phyloP scores from a whole-genome alignment of 1,140 invertebrate genomes.

The Zaprionus davidi region DNA sequence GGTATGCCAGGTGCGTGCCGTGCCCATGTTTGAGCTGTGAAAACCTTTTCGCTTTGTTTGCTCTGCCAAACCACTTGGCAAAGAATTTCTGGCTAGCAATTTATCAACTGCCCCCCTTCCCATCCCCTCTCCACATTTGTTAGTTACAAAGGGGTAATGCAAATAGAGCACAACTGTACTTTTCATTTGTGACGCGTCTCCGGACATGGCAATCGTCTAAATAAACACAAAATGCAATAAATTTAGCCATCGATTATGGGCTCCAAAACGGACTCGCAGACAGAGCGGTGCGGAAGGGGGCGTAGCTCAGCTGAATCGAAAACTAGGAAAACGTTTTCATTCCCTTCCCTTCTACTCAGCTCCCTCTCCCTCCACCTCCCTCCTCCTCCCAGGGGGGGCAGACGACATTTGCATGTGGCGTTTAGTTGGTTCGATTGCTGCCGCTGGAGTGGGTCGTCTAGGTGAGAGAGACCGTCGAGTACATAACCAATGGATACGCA shows the following conservation, averaged over 20 bases:
- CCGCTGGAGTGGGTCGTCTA: neutral
- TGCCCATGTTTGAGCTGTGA: neutral
- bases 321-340: slow-evolving; percentile 14
- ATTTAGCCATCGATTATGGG: slow-evolving; percentile 77
- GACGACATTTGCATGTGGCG: slow-evolving; percentile 39
- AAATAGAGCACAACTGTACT: slow-evolving; percentile 64
- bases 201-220: slow-evolving; percentile 73
- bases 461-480: slow-evolving; percentile 8
- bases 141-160: slow-evolving; percentile 33
- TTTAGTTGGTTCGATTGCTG: slow-evolving; percentile 21
- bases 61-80: slow-evolving; percentile 19
- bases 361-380: neutral
- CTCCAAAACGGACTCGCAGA: slow-evolving; percentile 45
- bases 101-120: slow-evolving; percentile 22
- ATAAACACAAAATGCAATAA: slow-evolving; percentile 82
- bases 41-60: slow-evolving; percentile 12
- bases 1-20: neutral
- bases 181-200: slow-evolving; percentile 47
- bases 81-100: slow-evolving; percentile 35
- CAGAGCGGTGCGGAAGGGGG: slow-evolving; percentile 29
- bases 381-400: neutral
- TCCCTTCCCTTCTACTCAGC: neutral
- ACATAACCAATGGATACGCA: slow-evolving; percentile 77
- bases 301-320: slow-evolving; percentile 5
- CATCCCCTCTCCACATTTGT: neutral